These are phyloP conservation scores for Drosophila tropicalis DNA, from an alignment of 1,140 invertebrate genomes.

Conservation along the genomic window DNA sequence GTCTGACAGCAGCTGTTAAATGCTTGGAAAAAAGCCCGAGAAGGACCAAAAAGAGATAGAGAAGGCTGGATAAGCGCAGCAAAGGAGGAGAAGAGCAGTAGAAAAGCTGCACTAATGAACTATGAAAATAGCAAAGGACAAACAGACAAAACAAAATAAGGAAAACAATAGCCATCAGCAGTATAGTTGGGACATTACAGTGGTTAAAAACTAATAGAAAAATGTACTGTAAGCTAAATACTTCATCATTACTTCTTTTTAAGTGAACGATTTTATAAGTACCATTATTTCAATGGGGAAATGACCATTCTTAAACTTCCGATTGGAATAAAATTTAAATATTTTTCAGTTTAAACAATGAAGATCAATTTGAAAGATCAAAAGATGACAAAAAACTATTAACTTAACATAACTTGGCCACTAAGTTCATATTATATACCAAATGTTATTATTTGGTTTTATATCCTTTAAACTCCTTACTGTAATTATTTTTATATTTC, in stretches of 20 bases:
- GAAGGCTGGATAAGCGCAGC: conserved; percentile 23
- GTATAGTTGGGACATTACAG: conserved; percentile 14
- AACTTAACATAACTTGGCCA: no score
- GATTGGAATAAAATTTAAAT: no score
- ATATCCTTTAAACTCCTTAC: no score
- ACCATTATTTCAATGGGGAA: no score
- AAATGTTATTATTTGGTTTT: no score
- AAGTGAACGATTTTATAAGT: no score
- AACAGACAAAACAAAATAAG: conserved; percentile 55
- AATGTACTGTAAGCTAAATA: not conserved
- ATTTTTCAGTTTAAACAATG: no score
- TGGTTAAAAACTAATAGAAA: conserved; percentile 5
- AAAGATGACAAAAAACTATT: no score
- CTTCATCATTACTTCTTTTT: no score
- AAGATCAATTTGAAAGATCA: no score
- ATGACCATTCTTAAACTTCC: no score
- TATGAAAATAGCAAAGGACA: conserved; percentile 61
- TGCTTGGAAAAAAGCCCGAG: conserved; percentile 39
- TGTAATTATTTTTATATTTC: not conserved
- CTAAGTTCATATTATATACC: no score
- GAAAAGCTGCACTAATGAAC: conserved; percentile 61
- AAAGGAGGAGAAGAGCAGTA: not conserved
- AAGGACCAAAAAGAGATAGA: conserved; percentile 14
- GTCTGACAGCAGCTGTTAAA: conserved; percentile 62
- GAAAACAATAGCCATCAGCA: conserved; percentile 1